These are phyloP conservation scores for Cyanoliseus patagonus DNA, from an alignment of 2,113 vertebrate species.

Conservation along the genomic window DNA sequence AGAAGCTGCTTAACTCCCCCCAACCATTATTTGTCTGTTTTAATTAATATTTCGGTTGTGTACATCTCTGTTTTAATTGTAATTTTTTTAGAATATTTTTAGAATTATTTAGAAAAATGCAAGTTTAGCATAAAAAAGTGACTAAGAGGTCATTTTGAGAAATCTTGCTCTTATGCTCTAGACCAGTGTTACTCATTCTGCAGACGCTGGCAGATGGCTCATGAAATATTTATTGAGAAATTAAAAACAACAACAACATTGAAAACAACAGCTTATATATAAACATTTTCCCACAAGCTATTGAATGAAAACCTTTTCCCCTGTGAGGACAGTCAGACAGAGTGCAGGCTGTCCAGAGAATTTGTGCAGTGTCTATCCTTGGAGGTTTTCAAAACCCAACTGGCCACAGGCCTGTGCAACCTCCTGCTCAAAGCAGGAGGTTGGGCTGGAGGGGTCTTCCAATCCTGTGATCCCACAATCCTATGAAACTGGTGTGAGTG, in stretches of 20 bases:
- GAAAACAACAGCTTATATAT: background rate
- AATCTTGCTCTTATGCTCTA: background rate
- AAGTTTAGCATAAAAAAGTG: background rate
- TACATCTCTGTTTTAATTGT: background rate
- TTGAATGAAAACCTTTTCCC: background rate
- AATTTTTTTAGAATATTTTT: background rate
- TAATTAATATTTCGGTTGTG: background rate
- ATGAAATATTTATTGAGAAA: slow-evolving; percentile 45
- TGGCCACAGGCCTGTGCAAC: background rate
- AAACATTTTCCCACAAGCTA: background rate
- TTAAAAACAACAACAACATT: background rate
- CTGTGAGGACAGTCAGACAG: background rate
- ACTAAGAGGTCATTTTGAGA: background rate
- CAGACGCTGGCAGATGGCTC: slow-evolving; percentile 8
- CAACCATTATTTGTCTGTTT: background rate
- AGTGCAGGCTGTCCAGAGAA: background rate
- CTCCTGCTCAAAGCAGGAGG: background rate
- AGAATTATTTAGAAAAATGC: background rate
- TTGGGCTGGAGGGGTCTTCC: background rate
- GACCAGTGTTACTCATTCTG: background rate
- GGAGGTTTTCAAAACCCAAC: background rate
- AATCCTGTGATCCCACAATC: background rate
- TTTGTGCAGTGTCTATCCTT: background rate
- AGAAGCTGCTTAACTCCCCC: background rate
- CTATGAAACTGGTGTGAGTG: background rate